Evolutionary conservation across 2,888 invertebrate genomes (phyloP).

Genomic region (Caenorhabditis doughertyi): DNA sequence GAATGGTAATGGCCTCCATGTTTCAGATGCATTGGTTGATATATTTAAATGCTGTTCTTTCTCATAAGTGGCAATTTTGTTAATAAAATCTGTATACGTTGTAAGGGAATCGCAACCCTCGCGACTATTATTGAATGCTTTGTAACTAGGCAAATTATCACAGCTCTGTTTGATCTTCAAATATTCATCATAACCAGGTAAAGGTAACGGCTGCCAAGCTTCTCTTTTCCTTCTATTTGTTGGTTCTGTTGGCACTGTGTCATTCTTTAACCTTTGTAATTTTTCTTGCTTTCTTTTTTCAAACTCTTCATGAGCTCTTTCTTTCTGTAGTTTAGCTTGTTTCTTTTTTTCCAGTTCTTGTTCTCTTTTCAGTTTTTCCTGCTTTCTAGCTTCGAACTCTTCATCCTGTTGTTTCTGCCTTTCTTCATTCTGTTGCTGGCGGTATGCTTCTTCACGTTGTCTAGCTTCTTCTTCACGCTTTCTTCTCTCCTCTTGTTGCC

Average conservation of each 20-base stretch:
- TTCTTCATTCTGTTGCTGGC: background rate
- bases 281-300: conserved; percentile 15
- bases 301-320: no score
- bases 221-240: no score
- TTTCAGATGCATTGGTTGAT: conserved; percentile 1
- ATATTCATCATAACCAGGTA: conserved; percentile 39
- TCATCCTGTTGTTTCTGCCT: conserved; percentile 7
- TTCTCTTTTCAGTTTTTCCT: conserved; percentile 33
- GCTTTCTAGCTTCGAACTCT: conserved; percentile 6
- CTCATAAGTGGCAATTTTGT: conserved; percentile 41
- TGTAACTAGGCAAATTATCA: conserved; percentile 17
- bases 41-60: conserved; percentile 23
- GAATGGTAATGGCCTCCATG: conserved; percentile 33
- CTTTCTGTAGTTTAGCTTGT: background rate
- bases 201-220: background rate
- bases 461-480: conserved; percentile 12
- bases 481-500: conserved; percentile 37
- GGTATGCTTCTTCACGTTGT: no score
- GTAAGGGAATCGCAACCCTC: conserved; percentile 7
- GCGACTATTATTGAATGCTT: conserved; percentile 25
- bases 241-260: no score
- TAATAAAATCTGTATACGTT: conserved; percentile 41
- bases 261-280: no score
- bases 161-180: conserved; percentile 29
- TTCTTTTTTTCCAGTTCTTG: conserved; percentile 24